Evolutionary conservation across 2,797 vertebrate species (phyloP).

Genomic region (Lepilemur septentrionalis): DNA sequence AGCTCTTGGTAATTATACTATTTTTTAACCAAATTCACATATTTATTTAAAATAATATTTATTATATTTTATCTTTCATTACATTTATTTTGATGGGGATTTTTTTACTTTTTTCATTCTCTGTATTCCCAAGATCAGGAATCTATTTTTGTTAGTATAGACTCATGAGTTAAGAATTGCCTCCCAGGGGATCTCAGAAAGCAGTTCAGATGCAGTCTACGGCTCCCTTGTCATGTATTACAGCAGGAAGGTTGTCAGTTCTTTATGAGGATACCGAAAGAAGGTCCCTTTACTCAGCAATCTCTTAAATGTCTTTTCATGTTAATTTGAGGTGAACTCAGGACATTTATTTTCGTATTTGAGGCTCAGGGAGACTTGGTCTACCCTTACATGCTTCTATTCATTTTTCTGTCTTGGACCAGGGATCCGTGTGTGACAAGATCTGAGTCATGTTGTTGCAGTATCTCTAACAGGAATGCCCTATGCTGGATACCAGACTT

Average conservation of each 20-base stretch:
- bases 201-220: neutral
- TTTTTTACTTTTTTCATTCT: neutral
- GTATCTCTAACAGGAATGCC: neutral
- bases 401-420: neutral
- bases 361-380: neutral
- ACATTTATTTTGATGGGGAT: neutral
- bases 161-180: neutral
- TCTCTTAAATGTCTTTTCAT: neutral
- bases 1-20: neutral
- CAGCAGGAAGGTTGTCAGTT: neutral
- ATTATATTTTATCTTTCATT: neutral
- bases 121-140: neutral
- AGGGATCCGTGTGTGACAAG: neutral
- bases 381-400: neutral
- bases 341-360: neutral
- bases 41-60: neutral
- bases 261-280: neutral
- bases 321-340: neutral
- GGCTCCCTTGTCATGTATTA: neutral
- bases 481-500: neutral
- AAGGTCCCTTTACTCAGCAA: neutral
- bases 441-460: neutral
- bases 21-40: neutral
- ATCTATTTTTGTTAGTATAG: neutral
- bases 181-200: neutral